Evolutionary conservation across 2,888 invertebrate genomes (phyloP).

Genomic region (Amblyjoppa fuscipennis): DNA sequence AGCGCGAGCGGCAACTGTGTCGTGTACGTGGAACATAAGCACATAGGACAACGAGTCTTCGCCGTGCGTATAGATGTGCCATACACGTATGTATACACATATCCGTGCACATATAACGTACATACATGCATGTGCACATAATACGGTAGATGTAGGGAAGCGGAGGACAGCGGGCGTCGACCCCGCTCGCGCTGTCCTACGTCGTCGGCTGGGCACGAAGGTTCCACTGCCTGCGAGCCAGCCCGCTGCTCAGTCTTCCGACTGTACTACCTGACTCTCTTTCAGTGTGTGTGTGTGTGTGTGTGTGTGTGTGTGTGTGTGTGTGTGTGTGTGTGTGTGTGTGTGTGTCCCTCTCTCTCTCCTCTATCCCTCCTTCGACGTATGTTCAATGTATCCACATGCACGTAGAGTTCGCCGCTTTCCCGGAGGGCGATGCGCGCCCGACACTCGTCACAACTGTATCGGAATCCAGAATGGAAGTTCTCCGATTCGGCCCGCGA

Average conservation of each 20-base stretch:
- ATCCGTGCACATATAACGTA: constrained; percentile 41
- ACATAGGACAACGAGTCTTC: constrained; percentile 41
- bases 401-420: constrained; percentile 52
- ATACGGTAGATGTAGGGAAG: constrained; percentile 68
- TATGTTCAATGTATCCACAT: constrained; percentile 10
- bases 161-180: constrained; percentile 79
- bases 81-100: constrained; percentile 40
- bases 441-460: constrained; percentile 63
- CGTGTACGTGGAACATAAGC: constrained; percentile 47
- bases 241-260: constrained; percentile 63
- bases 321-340: constrained; percentile 1
- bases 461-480: constrained; percentile 54
- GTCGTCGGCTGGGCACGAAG: constrained; percentile 72
- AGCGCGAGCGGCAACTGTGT: constrained; percentile 50
- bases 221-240: constrained; percentile 56
- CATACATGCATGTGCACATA: constrained; percentile 42
- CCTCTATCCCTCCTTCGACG: background rate
- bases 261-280: constrained; percentile 61
- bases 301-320: background rate
- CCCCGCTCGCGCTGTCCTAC: constrained; percentile 79
- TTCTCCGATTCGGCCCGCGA: constrained; percentile 51
- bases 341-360: background rate
- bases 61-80: constrained; percentile 36
- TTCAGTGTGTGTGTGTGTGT: background rate
- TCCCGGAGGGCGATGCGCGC: constrained; percentile 50